Evolutionary conservation across 2,113 vertebrate genomes (phyloP), one percentile per base, ranked within the genome.

Genomic region (Caracal caracal): DNA sequence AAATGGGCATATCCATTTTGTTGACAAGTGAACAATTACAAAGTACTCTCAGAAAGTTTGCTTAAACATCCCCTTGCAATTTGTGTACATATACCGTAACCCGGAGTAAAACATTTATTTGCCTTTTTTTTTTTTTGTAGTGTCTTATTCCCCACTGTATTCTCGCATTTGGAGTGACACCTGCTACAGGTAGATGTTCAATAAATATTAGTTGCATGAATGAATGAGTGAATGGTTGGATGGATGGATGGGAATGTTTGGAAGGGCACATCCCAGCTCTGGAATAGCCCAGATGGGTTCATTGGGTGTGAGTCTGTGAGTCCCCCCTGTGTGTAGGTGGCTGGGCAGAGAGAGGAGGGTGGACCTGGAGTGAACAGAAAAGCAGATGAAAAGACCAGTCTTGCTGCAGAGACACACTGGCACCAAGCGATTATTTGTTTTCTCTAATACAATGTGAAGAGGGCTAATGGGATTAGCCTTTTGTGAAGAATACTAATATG

Each of bases 401-500:
- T 17, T 59, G 90, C 33, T 75, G 71, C 65, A 1, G 37, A 35
- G 96, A 95, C 56, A 51, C 93, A n/a, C 49, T 86, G 81, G 75
- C 0, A 0, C 93, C 43, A 9, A 15, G 53, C 1, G 2, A 73
- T 96, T 90, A 66, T 97, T 98, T 98, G 98, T 97, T 98, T 98
- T 97, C 96, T 97, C 93, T 97, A 97, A 96, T 93, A 84, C 97
- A 94, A 79, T 95, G 95, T 66, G 96, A 95, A 93, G 96, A 98
- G 93, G 11, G 53, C 96, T 98, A 98, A 98, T 88, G 95, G 97
- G 96, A 97, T 98, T 95, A 97, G 98, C 92, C 93, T 98, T 98
- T 98, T 96, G 96, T 96, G 98, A 96, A 97, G 97, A 98, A 97
- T 90, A 94, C 97, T 98, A 98, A 97, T 96, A 98, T 92, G 92